Conservation (phyloP, 2,888 invertebrate genomes). For the Catonia carolina region DNA sequence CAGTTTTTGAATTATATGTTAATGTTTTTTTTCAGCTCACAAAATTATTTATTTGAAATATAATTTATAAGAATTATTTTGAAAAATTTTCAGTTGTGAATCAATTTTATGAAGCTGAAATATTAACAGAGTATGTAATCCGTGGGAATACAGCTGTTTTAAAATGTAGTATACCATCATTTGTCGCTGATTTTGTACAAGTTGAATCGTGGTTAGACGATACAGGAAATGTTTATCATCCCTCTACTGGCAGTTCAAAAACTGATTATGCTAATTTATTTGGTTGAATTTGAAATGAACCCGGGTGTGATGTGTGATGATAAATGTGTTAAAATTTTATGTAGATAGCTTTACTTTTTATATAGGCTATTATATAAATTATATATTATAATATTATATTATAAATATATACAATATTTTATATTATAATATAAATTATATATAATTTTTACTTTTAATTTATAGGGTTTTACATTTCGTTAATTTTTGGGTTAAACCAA, state of each 20-base stretch:
- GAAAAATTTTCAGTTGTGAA: constrained; percentile 53
- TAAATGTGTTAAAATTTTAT: background rate
- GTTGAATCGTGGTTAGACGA: constrained; percentile 66
- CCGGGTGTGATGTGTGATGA: background rate
- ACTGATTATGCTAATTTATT: constrained; percentile 21
- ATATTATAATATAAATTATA: no score
- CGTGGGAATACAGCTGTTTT: constrained; percentile 63
- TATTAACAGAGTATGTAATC: constrained; percentile 65
- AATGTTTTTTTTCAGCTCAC: background rate
- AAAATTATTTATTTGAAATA: background rate
- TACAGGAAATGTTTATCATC: constrained; percentile 46
- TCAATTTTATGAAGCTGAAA: constrained; percentile 65
- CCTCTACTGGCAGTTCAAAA: constrained; percentile 46
- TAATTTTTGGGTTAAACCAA: no score
- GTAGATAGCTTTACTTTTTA: background rate
- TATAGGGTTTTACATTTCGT: no score
- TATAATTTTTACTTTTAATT: no score
- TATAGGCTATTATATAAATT: no score
- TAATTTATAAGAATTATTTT: background rate
- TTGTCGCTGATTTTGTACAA: constrained; percentile 64
- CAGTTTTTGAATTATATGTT: background rate
- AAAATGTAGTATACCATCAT: constrained; percentile 67
- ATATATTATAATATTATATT: no score
- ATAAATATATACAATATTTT: no score
- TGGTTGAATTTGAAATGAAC: background rate